phyloP scores from a whole-genome alignment of 2,797 vertebrate genomes.

The Phrynocephalus vlangalii region DNA sequence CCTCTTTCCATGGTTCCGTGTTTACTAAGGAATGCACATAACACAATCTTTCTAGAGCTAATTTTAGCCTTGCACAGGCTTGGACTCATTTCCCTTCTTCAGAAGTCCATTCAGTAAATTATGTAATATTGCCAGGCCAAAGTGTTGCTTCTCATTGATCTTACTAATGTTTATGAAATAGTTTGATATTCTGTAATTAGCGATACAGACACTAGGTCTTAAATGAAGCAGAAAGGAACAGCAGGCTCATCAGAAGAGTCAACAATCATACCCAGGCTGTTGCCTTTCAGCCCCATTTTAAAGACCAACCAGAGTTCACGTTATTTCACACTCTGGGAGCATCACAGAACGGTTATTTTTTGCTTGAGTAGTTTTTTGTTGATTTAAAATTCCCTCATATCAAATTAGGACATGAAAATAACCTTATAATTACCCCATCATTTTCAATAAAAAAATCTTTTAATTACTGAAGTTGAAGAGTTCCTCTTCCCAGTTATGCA shows the following conservation, averaged over 20 bases:
- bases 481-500: slow-evolving; percentile 35
- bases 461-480: slow-evolving; percentile 60
- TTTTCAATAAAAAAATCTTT: slow-evolving; percentile 56
- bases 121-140: background rate
- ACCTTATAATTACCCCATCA: slow-evolving; percentile 47
- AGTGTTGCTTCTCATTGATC: slow-evolving; percentile 17
- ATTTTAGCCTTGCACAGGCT: background rate
- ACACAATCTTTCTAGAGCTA: background rate
- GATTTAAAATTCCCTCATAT: slow-evolving; percentile 45
- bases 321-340: slow-evolving; percentile 34
- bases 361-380: slow-evolving; percentile 29
- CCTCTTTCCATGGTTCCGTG: background rate
- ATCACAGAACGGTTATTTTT: slow-evolving; percentile 38
- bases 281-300: slow-evolving; percentile 21
- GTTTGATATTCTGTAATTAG: slow-evolving; percentile 45
- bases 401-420: slow-evolving; percentile 52
- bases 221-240: slow-evolving; percentile 32
- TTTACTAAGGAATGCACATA: background rate
- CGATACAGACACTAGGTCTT: slow-evolving; percentile 12
- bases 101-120: background rate
- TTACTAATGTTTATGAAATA: slow-evolving; percentile 33
- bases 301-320: slow-evolving; percentile 28
- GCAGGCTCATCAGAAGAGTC: background rate
- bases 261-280: slow-evolving; percentile 24
- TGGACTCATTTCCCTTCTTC: background rate